Percentiles rank a stretch among this genome's conserved stretches.
phyloP scores from a whole-genome alignment of 2,888 invertebrate species.

The Margaritifera margaritifera region DNA sequence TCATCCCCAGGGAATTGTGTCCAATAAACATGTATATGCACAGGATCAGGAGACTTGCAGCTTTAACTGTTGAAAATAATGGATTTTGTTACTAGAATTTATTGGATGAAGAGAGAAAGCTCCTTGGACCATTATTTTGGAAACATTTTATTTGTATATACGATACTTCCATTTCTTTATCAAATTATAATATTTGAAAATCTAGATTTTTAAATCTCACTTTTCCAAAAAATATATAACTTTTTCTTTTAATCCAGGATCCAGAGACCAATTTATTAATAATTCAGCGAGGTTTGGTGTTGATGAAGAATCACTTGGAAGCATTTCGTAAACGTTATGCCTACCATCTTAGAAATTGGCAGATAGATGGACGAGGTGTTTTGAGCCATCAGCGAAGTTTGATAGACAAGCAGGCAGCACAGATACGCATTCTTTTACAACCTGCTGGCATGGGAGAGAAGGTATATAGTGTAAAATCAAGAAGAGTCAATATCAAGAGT shows the following conservation, averaged over 20 bases:
- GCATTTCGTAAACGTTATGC: constrained; percentile 81
- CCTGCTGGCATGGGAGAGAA: constrained; percentile 91
- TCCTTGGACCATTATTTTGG: too few species aligned
- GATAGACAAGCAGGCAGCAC: constrained; percentile 76
- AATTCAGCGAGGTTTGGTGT: constrained; percentile 89
- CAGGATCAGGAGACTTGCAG: too few species aligned
- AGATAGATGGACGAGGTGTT: constrained; percentile 85
- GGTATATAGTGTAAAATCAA: constrained; percentile 43
- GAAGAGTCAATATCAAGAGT: neutral
- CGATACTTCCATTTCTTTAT: too few species aligned
- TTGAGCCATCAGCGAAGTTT: constrained; percentile 84
- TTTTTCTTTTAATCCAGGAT: constrained; percentile 64
- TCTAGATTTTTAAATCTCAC: too few species aligned
- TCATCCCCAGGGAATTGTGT: too few species aligned
- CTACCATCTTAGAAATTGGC: constrained; percentile 82
- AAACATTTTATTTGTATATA: too few species aligned
- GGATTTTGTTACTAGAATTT: too few species aligned
- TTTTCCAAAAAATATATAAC: too few species aligned
- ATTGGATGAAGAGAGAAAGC: too few species aligned
- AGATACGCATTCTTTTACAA: constrained; percentile 86
- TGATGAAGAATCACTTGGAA: constrained; percentile 93
- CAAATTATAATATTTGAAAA: too few species aligned
- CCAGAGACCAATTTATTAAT: constrained; percentile 89
- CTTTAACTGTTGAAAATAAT: too few species aligned
- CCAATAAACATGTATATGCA: too few species aligned